Base-by-base conservation (phyloP, 2,113 vertebrate genomes). In the Glaucomys volans region DNA sequence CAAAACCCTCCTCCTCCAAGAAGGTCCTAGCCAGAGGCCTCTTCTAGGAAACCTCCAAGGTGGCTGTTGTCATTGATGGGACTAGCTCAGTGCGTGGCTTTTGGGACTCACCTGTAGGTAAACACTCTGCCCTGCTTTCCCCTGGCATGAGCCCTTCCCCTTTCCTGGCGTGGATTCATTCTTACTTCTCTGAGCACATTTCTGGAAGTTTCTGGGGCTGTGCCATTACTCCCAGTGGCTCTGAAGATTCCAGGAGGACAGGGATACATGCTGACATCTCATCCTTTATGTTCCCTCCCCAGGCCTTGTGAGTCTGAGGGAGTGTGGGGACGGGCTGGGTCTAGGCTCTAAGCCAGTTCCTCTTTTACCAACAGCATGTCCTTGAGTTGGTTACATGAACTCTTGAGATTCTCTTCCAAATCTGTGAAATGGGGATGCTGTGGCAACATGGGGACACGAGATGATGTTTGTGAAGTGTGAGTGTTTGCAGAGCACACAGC, bases 151-250 rank as follows among this genome's bases (percentile, higher is more conserved):
- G 7, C 54, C 11, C 28, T 75, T 24, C 32, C 54, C 35, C 6
- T 13, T 75, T 17, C 37, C 11, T 47, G 22, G 37, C 22, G 4
- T 8, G 16, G 2, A 9, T 52, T 80, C 54, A 3, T 32, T 54
- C 50, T 72, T 66, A 18, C 44, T 59, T 86, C 59, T 72, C 84
- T 9, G 30, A 87, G 50, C n/a, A 4, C 4, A 5, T 44, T 86
- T 26, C 77, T 87, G 47, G 72, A 69, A 42, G 10, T 30, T 94
- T 93, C 88, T 37, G 67, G 35, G 30, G 52, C 74, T 57, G 35
- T 37, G 37, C 64, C 26, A 0, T 86, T 69, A 30, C n/a, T 35
- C 42, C 20, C 4, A 80, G 13, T 40, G 47, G 9, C 82, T 74
- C 67, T 35, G 20, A 67, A 24, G 74, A 40, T 8, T 30, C 30